Base-by-base conservation (phyloP, 1,140 invertebrate genomes). In the Euwallacea fornicatus region DNA sequence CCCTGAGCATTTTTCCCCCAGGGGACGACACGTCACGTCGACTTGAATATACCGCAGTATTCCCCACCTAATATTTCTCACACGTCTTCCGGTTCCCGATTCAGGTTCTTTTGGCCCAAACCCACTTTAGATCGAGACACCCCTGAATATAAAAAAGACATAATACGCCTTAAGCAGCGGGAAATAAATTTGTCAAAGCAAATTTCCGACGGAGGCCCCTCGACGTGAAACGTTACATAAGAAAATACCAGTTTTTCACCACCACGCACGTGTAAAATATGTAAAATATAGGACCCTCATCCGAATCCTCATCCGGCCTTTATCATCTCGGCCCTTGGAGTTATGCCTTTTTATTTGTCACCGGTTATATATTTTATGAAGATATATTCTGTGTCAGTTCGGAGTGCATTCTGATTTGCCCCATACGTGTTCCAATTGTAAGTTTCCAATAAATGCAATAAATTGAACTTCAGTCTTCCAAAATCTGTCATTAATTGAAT, bases 151-250 rank as follows among this genome's bases (percentile, higher is more conserved):
- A 70, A 70, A 70, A 70, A 70, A 70, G 68, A 64, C 68, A 70
- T 70, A 70, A 70, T 70, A 64, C 47, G 68, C 68, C 68, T 70
- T 70, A 70, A 70, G 68, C 68, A 58, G 50, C 13, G 53, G 61
- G 61, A 70, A 70, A 70, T 70, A 70, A 70, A 70, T 70, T 70
- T 68, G 66, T 68, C 66, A 65, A 60, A 61, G 66, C 66, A 68
- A 68, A 68, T 68, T 68, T 68, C 33, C 42, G 53, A 10, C 44
- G 33, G 21, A 42, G 47, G 53, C 10, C 55, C 44, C 61, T 16
- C 42, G 33, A 42, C 63, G 11, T 21, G 42, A 66, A 65, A 10
- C 7, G 67, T 69, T 69, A 69, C 58, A 62, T 13, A 69, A 69
- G 50, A 69, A 43, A 69, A 47, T 42, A 41, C 15, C 58, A 33